Evolutionary conservation across 2,113 vertebrate genomes (phyloP).

Genomic region (Rattus rattus): DNA sequence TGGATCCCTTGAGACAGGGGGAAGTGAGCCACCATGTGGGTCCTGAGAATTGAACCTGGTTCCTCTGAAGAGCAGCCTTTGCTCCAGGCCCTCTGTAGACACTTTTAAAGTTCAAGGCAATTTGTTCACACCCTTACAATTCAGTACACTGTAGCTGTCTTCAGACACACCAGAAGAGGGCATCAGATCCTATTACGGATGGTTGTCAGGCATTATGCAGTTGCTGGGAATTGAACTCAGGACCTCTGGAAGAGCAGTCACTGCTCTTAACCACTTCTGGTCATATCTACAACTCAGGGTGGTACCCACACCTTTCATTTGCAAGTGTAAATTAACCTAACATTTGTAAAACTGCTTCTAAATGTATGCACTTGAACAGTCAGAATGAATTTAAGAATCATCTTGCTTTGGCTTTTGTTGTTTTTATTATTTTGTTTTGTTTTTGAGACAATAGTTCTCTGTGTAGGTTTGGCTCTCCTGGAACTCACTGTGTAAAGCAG

Average conservation of each 20-base stretch:
- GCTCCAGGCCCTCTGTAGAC: not conserved
- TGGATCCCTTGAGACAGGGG: not conserved
- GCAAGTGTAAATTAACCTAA: not conserved
- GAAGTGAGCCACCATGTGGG: not conserved
- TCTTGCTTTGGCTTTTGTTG: not conserved
- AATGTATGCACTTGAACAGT: conserved; percentile 15
- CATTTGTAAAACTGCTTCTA: conserved; percentile 26
- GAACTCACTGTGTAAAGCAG: not conserved
- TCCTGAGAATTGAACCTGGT: not conserved
- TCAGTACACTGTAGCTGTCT: not conserved
- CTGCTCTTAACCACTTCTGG: too few species aligned
- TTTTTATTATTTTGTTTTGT: not conserved
- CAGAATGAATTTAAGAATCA: conserved; percentile 53
- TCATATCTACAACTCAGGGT: not conserved
- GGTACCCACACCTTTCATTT: not conserved
- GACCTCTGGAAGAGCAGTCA: too few species aligned
- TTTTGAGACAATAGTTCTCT: not conserved
- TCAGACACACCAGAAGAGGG: too few species aligned
- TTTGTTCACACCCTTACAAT: not conserved
- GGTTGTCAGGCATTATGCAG: too few species aligned
- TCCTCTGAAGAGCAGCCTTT: not conserved
- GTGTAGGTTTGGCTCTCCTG: not conserved
- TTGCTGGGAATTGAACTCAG: too few species aligned
- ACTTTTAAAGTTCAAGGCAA: conserved; percentile 43
- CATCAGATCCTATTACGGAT: too few species aligned